These are phyloP conservation scores for Micropoecilia bifurca DNA, from an alignment of 2,797 vertebrate species.

Conservation along the genomic window DNA sequence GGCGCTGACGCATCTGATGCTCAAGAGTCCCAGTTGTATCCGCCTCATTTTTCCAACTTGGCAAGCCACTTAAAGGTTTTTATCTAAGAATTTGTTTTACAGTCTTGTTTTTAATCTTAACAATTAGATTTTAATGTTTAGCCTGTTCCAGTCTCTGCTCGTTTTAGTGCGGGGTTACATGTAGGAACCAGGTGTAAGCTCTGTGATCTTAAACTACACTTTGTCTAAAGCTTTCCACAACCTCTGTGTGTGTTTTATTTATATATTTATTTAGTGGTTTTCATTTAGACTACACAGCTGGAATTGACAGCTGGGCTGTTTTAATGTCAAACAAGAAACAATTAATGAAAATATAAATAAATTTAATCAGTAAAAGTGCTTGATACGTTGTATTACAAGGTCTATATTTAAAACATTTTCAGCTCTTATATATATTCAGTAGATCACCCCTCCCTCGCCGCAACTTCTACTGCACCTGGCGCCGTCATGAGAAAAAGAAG, in stretches of 20 bases:
- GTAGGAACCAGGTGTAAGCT: neutral
- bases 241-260: neutral
- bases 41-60: slow-evolving; percentile 1
- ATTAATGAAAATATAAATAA: neutral
- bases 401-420: neutral
- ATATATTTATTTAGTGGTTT: neutral
- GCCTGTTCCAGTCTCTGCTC: neutral
- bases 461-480: neutral
- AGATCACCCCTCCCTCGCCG: neutral
- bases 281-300: neutral
- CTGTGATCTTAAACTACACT: neutral
- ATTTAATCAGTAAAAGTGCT: neutral
- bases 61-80: neutral
- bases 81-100: neutral
- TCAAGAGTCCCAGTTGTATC: neutral
- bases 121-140: neutral
- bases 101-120: neutral
- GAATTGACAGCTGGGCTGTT: neutral
- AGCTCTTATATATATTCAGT: neutral
- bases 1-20: slow-evolving; percentile 42
- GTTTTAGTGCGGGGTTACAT: neutral
- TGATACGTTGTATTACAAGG: neutral
- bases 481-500: neutral
- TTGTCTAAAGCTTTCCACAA: neutral
- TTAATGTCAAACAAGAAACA: neutral